Percentiles rank a stretch among this genome's conserved stretches.
phyloP scores from a whole-genome alignment of 2,113 vertebrate species.

The Xiphophorus hellerii region DNA sequence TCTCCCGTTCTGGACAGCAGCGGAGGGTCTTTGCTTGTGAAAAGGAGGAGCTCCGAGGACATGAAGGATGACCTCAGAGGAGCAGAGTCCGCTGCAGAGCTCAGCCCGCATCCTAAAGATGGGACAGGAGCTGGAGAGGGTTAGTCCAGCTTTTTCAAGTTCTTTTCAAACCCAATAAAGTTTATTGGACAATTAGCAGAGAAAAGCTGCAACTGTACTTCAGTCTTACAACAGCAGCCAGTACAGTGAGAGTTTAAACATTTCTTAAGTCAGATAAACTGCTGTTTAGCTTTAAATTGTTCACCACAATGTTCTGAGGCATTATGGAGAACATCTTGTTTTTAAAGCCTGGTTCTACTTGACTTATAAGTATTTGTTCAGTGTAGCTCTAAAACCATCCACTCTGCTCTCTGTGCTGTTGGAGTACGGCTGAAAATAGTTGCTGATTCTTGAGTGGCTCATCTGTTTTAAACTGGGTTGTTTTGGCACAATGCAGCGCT shows the following conservation, averaged over 20 bases:
- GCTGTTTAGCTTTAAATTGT: neutral
- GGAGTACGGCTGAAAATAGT: constrained; percentile 6
- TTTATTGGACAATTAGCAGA: neutral
- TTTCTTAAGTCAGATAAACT: neutral
- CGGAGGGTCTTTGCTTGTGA: constrained; percentile 73
- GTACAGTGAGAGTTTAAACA: neutral
- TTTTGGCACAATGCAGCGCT: neutral
- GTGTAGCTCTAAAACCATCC: neutral
- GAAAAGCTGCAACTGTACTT: neutral
- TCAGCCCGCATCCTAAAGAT: constrained; percentile 61
- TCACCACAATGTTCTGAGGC: too few relatives aligned
- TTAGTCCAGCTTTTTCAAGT: neutral
- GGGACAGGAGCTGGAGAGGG: constrained; percentile 50
- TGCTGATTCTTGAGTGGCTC: constrained; percentile 4
- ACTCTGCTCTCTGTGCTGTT: constrained; percentile 3
- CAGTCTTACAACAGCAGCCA: neutral
- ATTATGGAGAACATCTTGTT: neutral
- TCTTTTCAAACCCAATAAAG: neutral
- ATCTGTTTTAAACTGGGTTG: constrained; percentile 8
- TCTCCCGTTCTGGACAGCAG: constrained; percentile 83
- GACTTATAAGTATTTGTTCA: neutral
- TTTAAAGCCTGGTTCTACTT: neutral
- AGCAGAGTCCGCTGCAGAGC: constrained; percentile 53
- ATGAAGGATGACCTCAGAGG: constrained; percentile 79
- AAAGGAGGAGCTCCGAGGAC: constrained; percentile 82